Percentiles rank a stretch among this genome's conserved stretches.
Conservation (phyloP, 2,797 vertebrate species). For the Crenuchus spilurus region DNA sequence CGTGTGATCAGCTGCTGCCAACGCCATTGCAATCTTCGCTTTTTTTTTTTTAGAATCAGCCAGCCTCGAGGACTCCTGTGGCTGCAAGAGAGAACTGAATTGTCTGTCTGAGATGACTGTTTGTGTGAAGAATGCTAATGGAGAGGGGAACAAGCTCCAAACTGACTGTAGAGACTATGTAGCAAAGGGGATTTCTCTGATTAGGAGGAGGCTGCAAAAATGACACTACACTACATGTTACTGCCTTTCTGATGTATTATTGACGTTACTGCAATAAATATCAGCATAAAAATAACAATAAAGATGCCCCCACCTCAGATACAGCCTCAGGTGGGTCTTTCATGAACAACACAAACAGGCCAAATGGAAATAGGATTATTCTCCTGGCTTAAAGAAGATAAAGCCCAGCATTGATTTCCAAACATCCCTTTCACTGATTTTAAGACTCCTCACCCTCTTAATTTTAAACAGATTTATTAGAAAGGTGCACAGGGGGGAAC, state of each 20-base stretch:
- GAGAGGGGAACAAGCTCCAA: not conserved
- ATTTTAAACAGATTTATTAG: too few species aligned
- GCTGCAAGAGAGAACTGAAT: not conserved
- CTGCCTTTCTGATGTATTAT: too few species aligned
- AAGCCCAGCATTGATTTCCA: slow-evolving; percentile 20
- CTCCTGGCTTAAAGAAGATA: slow-evolving; percentile 14
- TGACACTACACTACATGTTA: too few species aligned
- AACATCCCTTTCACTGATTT: not conserved
- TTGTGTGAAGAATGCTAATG: slow-evolving; percentile 3
- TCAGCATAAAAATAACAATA: too few species aligned
- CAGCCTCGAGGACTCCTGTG: not conserved
- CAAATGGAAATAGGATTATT: slow-evolving; percentile 35
- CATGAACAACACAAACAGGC: not conserved
- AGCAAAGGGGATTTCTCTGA: not conserved
- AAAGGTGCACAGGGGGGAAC: too few species aligned
- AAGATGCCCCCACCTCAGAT: not conserved
- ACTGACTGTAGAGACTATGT: not conserved
- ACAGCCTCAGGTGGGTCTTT: not conserved
- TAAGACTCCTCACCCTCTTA: not conserved
- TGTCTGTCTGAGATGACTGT: not conserved
- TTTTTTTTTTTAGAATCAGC: not conserved
- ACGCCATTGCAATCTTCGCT: not conserved
- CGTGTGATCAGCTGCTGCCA: not conserved
- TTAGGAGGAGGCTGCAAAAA: too few species aligned
- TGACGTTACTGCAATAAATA: too few species aligned